Base-by-base conservation (phyloP, 2,888 invertebrate genomes). In the Thecocarcelia acutangulata region DNA sequence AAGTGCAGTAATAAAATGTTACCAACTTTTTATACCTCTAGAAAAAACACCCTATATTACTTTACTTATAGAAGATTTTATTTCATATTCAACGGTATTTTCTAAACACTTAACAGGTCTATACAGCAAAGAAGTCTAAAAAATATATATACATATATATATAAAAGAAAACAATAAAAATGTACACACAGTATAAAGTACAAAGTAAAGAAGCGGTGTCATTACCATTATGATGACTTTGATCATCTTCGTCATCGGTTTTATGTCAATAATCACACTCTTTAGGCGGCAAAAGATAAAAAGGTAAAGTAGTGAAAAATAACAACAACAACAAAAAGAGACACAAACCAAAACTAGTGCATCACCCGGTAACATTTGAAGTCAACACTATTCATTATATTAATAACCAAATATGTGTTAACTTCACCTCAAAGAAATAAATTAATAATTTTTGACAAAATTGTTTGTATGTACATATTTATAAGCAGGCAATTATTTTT, bases 341-440 rank as follows among this genome's bases (percentile, higher is more conserved):
- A 28, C 40, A 50, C 37, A 37, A 64, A 61, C 42, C 40, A 66
- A 66, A 66, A 44, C 21, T 54, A 42, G 50, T 68, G 59, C 68
- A 68, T 68, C 50, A n/a, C 50, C 44, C 50, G 63, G 63, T 61
- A 73, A 78, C 78, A 54, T 79, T 79, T 73, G 73, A 73, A 68
- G 66, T 66, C 28, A 24, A 12, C 48, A 59, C 3, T 42, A 9
- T 50, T 21, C 19, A 40, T 17, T 56, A 9, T 12, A 24, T 13
- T 50, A 50, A n/a, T 50, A 50, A 17, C 9, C 54, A 54, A 64
- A 64, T 54, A 54, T 24, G 24, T 68, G 17, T 33, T 56, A 54
- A 28, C 24, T 40, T 64, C 24, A 12, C 24, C 66, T 24, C 24
- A 21, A 42, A 15, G 6, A 68, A 68, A 42, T 9, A 50, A n/a